Percentiles rank a stretch among this genome's conserved stretches.
phyloP scores from a whole-genome alignment of 2,888 invertebrate genomes.

The Melanophora roralis region DNA sequence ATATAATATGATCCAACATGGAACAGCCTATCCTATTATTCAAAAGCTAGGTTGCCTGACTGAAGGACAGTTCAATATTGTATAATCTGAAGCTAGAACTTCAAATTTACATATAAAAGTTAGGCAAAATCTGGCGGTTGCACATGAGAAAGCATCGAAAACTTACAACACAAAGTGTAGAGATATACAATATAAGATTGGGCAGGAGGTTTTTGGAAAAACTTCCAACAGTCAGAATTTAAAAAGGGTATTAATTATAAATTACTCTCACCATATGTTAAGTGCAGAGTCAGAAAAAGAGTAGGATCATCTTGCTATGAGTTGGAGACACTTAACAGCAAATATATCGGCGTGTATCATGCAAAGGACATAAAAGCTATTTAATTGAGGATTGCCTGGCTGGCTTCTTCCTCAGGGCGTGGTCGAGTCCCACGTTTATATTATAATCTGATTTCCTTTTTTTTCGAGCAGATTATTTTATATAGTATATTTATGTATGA shows the following conservation, averaged over 20 bases:
- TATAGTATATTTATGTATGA: too few relatives aligned
- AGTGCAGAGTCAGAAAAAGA: constrained; percentile 6
- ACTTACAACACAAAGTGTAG: not conserved
- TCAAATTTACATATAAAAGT: not conserved
- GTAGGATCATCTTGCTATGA: constrained; percentile 12
- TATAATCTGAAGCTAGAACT: not conserved
- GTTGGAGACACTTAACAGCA: not conserved
- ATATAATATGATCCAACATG: not conserved
- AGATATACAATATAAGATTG: not conserved
- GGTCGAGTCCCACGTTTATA: too few relatives aligned
- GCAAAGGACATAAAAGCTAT: too few relatives aligned
- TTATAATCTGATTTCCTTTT: too few relatives aligned
- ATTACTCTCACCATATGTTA: constrained; percentile 3
- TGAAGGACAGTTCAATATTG: not conserved
- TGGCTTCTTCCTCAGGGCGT: too few relatives aligned
- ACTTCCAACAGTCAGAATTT: constrained; percentile 11
- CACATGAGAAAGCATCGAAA: not conserved
- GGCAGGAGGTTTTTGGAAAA: not conserved
- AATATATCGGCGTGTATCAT: too few relatives aligned
- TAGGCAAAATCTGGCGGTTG: not conserved
- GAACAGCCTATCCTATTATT: not conserved
- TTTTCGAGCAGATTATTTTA: too few relatives aligned
- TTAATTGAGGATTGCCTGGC: too few relatives aligned
- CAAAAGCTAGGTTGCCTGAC: not conserved
- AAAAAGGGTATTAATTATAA: constrained; percentile 16